Percentiles rank a stretch among this genome's conserved stretches.
phyloP scores from a whole-genome alignment of 2,113 vertebrate genomes.

The Ochotona curzoniae region DNA sequence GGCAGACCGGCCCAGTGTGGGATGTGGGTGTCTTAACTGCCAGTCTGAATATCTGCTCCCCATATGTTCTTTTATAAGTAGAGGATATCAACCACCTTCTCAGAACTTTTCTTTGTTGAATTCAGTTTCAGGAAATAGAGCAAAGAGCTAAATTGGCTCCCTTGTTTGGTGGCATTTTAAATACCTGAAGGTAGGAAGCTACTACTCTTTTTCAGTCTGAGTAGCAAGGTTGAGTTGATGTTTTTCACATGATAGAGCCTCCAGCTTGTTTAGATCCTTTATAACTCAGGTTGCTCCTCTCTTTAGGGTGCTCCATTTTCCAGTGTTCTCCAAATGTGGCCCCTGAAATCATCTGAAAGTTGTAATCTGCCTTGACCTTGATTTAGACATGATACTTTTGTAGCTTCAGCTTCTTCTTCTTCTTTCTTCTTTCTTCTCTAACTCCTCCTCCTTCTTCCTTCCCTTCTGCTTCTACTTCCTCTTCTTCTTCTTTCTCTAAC shows the following conservation, averaged over 20 bases:
- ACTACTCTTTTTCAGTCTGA: neutral
- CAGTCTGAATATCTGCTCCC: no score
- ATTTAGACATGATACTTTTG: neutral
- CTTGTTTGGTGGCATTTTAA: neutral
- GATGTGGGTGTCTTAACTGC: no score
- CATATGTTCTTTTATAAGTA: neutral
- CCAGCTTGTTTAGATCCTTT: neutral
- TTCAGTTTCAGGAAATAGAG: neutral
- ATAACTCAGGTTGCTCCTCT: neutral
- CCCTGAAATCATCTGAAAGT: neutral
- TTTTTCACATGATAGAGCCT: neutral
- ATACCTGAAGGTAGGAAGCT: neutral
- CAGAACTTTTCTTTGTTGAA: neutral
- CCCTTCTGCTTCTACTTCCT: no score
- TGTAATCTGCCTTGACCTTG: neutral
- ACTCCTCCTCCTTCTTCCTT: no score
- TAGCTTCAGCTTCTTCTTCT: neutral
- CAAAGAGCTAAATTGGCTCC: neutral
- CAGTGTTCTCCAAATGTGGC: neutral
- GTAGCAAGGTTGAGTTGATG: neutral
- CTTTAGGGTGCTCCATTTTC: neutral
- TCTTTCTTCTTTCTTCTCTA: no score
- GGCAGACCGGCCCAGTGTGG: no score
- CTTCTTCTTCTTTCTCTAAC: no score
- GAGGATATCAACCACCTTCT: neutral